Percentiles rank a stretch among this genome's conserved stretches.
phyloP scores from a whole-genome alignment of 2,797 vertebrate genomes.

The Anguilla obscura region DNA sequence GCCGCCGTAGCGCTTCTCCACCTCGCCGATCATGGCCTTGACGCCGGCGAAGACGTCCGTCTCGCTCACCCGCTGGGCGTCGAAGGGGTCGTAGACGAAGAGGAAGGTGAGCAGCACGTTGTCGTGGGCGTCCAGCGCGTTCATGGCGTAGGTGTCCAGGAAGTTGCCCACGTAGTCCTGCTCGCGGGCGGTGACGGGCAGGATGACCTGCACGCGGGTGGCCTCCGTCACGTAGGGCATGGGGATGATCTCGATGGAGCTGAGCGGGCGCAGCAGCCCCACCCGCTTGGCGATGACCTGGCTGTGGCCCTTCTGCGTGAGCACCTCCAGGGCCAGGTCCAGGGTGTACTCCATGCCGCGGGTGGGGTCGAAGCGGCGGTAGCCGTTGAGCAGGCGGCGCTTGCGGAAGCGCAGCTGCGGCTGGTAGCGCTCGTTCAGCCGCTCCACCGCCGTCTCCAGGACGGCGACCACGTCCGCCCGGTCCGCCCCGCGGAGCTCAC shows the following conservation, averaged over 20 bases:
- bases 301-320: slow-evolving; percentile 89
- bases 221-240: slow-evolving; percentile 98
- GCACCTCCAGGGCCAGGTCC: slow-evolving; percentile 88
- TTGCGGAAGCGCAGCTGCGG: slow-evolving; percentile 90
- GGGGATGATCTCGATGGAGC: slow-evolving; percentile 91
- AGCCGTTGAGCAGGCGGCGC: slow-evolving; percentile 87
- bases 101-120: slow-evolving; percentile 88
- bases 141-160: slow-evolving; percentile 89
- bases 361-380: slow-evolving; percentile 91
- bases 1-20: slow-evolving; percentile 86
- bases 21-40: slow-evolving; percentile 85
- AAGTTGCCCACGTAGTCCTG: slow-evolving; percentile 83
- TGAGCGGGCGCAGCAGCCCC: slow-evolving; percentile 85
- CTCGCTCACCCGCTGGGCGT: slow-evolving; percentile 83
- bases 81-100: slow-evolving; percentile 88
- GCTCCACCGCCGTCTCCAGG: slow-evolving; percentile 84
- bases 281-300: slow-evolving; percentile 86
- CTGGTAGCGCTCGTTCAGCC: slow-evolving; percentile 86
- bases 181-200: slow-evolving; percentile 83
- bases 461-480: slow-evolving; percentile 80
- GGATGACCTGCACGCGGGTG: slow-evolving; percentile 89
- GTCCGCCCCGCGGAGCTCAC: slow-evolving; percentile 85
- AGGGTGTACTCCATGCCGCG: slow-evolving; percentile 95
- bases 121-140: slow-evolving; percentile 86
- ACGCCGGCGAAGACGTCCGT: slow-evolving; percentile 86